Base-by-base conservation (phyloP, 1,140 invertebrate species). In the Arion vulgaris region DNA sequence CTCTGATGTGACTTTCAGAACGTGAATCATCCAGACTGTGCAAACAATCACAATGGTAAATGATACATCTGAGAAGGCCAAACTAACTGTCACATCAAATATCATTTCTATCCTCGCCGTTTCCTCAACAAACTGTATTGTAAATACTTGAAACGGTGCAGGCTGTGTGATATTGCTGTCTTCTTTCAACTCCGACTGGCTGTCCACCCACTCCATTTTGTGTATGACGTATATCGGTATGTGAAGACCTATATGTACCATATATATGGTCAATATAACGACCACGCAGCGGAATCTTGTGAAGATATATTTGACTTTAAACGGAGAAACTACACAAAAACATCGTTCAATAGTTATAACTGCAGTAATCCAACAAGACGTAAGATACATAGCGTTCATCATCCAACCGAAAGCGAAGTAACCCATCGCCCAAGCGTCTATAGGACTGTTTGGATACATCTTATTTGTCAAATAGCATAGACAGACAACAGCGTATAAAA, bases 291-390 rank as follows among this genome's bases (percentile, higher is more conserved):
- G 39, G 15, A 5, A n/a, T 51, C 45, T 75, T n/a, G 73, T 75
- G 32, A 75, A 75, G 2, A 51, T 34, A 2, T 51, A 45, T 17
- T 51, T 45, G 9, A 75, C 73, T 9, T 51, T 45, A 34, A 75
- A 75, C 13, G 73, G 73, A 51, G 26, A 45, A 9, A 75, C 73
- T 32, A 75, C 73, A 51, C 73, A 75, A 26, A 49, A 75, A 19
- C 73, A 75, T 51, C 49, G 51, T 51, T 75, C 73, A 4, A 51
- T 32, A n/a, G 73, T 28, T 49, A 75, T 45, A 9, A 75, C 32
- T 2, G 73, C 41, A n/a, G 73, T 75, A 15, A 75, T 75, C 73
- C 73, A 75, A 34, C 73, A 75, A 0, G 73, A 75, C 1, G 38
- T 41, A 36, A 72, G 9, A n/a, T 72, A 72, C 26, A 41, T n/a